A percentile compares a stretch with the other conserved stretches of the same genome.
Evolutionary conservation across 2,113 vertebrate species (phyloP).

Genomic region (Toxotes jaculatrix): DNA sequence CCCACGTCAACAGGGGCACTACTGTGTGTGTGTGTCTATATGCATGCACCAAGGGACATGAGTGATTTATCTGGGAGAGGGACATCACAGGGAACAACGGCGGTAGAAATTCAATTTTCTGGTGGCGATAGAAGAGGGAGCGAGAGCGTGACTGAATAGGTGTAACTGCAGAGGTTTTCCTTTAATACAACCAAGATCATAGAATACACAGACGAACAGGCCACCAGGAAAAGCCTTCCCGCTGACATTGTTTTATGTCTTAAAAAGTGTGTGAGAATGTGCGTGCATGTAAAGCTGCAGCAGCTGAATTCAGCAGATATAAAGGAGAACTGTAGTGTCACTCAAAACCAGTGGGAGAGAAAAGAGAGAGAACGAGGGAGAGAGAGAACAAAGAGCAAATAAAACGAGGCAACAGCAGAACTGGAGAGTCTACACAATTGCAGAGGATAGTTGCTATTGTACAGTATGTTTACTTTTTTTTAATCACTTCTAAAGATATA

Average conservation of each 20-base stretch:
- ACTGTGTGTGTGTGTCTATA: conserved; percentile 42
- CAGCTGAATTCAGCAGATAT: conserved; percentile 80
- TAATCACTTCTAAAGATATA: not conserved
- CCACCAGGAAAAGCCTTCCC: conserved; percentile 64
- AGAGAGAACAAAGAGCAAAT: conserved; percentile 49
- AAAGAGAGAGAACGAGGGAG: conserved; percentile 13
- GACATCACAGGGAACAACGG: conserved; percentile 78
- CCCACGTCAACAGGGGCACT: conserved; percentile 9
- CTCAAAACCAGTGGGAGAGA: conserved; percentile 62
- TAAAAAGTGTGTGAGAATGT: conserved; percentile 42
- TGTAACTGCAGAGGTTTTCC: conserved; percentile 75
- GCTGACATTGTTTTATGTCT: conserved; percentile 79
- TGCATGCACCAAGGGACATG: conserved; percentile 61
- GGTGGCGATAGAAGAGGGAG: conserved; percentile 58
- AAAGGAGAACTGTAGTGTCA: conserved; percentile 65
- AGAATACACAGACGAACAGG: conserved; percentile 60
- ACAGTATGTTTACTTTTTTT: conserved; percentile 5
- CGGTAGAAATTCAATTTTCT: conserved; percentile 78
- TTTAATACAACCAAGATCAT: conserved; percentile 72
- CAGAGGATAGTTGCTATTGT: conserved; percentile 17
- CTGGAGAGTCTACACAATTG: conserved; percentile 35
- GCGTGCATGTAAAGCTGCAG: conserved; percentile 48
- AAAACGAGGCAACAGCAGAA: conserved; percentile 49
- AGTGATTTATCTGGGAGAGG: conserved; percentile 81
- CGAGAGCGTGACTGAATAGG: conserved; percentile 72